These are phyloP conservation scores for Conomelus anceps DNA, from an alignment of 2,888 invertebrate genomes.

Conservation along the genomic window DNA sequence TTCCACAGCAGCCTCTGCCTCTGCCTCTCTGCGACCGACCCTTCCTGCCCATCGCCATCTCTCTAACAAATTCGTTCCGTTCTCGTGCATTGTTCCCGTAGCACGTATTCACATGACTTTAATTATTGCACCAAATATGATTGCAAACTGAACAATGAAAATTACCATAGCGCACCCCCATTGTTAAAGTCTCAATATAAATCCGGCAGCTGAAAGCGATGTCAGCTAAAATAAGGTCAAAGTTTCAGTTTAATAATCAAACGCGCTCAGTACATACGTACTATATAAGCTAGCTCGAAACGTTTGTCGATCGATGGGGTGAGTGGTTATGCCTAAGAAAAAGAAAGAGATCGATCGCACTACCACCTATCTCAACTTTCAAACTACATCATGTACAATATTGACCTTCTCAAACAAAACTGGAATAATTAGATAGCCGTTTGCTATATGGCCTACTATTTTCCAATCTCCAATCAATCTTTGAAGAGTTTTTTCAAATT, in stretches of 20 bases:
- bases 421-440: neutral
- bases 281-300: too few relatives aligned
- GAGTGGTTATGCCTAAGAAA: neutral
- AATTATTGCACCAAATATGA: neutral
- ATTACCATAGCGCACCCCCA: neutral
- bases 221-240: neutral
- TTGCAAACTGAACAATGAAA: neutral
- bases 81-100: neutral
- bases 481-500: neutral
- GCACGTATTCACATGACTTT: neutral
- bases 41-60: neutral
- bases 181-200: neutral
- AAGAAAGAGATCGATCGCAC: neutral
- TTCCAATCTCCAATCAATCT: neutral
- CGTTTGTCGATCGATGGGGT: neutral
- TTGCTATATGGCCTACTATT: neutral
- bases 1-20: neutral
- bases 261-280: neutral
- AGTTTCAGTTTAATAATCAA: neutral
- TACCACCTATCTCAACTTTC: neutral
- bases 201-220: neutral
- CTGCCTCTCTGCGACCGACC: neutral
- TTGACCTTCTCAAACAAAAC: neutral
- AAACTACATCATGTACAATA: neutral
- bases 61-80: neutral